These are phyloP conservation scores for Oryctolagus cuniculus DNA, from an alignment of 2,113 vertebrate genomes.

Conservation along the genomic window DNA sequence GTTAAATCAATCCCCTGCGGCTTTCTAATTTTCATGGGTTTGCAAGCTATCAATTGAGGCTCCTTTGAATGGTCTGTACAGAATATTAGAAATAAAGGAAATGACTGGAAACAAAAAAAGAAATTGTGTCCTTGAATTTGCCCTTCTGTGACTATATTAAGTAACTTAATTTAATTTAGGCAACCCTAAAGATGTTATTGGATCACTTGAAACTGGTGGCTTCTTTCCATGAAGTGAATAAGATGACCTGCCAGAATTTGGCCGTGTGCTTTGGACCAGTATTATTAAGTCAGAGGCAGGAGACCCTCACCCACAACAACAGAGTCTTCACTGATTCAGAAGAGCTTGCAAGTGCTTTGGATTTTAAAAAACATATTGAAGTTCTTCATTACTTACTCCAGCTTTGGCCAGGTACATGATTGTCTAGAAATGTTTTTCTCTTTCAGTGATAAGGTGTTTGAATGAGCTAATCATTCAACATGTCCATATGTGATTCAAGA, in stretches of 20 bases:
- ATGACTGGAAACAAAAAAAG: neutral
- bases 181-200: conserved; percentile 95
- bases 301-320: conserved; percentile 94
- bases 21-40: conserved; percentile 9
- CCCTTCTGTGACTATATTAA: conserved; percentile 51
- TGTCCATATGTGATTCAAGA: neutral
- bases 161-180: conserved; percentile 86
- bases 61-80: neutral
- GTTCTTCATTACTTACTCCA: conserved; percentile 99
- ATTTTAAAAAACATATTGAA: conserved; percentile 99
- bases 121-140: conserved; percentile 17
- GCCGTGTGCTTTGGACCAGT: conserved; percentile 99
- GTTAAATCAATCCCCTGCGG: neutral
- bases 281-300: conserved; percentile 96
- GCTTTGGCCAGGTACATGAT: conserved; percentile 95
- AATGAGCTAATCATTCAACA: conserved; percentile 55
- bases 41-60: neutral
- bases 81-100: neutral
- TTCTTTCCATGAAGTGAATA: conserved; percentile 96
- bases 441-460: neutral
- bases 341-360: conserved; percentile 97
- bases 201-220: conserved; percentile 98
- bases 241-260: conserved; percentile 99
- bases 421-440: conserved; percentile 45
- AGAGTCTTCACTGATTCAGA: conserved; percentile 97